A percentile compares a stretch with the other conserved stretches of the same genome.
These are phyloP conservation scores for Danionella cerebrum DNA, from an alignment of 2,113 vertebrate species.

Conservation along the genomic window DNA sequence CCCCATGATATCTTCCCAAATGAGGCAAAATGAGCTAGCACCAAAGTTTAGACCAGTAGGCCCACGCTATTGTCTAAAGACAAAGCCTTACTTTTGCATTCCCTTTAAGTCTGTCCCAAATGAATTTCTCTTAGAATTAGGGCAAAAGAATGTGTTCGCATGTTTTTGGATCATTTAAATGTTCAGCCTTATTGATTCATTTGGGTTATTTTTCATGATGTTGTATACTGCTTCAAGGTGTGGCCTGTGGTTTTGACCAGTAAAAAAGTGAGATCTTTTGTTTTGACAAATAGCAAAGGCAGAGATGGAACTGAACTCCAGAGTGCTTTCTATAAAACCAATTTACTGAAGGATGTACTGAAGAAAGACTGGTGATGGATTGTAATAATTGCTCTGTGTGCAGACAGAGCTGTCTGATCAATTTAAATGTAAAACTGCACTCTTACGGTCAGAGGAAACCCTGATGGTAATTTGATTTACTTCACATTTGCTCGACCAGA, in stretches of 20 bases:
- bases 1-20: background rate
- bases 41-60: too few relatives aligned
- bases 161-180: background rate
- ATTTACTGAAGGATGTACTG: slow-evolving; percentile 31
- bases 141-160: background rate
- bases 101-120: background rate
- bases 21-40: background rate
- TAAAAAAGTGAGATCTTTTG: too few relatives aligned
- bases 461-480: slow-evolving; percentile 48
- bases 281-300: background rate
- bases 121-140: background rate
- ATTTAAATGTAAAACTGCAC: slow-evolving; percentile 23
- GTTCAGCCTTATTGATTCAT: too few relatives aligned
- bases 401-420: slow-evolving; percentile 26
- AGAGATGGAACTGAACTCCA: background rate
- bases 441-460: slow-evolving; percentile 19
- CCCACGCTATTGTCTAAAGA: background rate
- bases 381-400: slow-evolving; percentile 32
- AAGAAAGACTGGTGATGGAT: slow-evolving; percentile 26
- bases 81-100: background rate
- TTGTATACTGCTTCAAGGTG: too few relatives aligned
- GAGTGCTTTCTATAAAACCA: background rate
- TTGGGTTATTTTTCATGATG: too few relatives aligned
- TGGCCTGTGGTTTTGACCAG: background rate
- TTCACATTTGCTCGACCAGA: slow-evolving; percentile 28